A percentile compares a stretch with the other conserved stretches of the same genome.
These are phyloP conservation scores for Temnopleurus reevesii DNA, from an alignment of 53 echinoderm and acorn worm species.

Conservation along the genomic window DNA sequence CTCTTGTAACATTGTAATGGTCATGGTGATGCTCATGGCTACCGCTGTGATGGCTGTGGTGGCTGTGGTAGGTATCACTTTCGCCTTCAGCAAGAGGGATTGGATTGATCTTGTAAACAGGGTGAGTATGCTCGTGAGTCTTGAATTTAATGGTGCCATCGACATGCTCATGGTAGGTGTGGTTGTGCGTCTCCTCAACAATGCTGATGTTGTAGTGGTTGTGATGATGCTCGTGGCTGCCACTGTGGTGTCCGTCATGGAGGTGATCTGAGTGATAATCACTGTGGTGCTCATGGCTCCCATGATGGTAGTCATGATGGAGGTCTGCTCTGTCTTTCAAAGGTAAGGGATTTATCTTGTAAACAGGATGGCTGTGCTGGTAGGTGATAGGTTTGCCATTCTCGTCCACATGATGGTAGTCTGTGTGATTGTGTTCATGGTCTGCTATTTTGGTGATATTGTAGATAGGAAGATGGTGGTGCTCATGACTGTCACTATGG, in stretches of 20 bases:
- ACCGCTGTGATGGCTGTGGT: background rate
- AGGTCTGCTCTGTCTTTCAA: background rate
- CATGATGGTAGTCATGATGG: slow-evolving; percentile 12
- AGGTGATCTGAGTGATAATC: slow-evolving; percentile 33
- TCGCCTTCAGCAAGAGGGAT: background rate
- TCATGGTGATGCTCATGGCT: slow-evolving; percentile 24
- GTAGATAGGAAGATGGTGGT: slow-evolving; percentile 41
- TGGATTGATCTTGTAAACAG: slow-evolving; percentile 34
- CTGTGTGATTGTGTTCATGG: slow-evolving; percentile 31
- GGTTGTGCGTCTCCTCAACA: slow-evolving; percentile 39
- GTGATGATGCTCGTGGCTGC: slow-evolving; percentile 31
- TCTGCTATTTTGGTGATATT: slow-evolving; percentile 14
- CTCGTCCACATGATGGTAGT: slow-evolving; percentile 32
- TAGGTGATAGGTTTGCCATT: background rate
- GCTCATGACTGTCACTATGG: slow-evolving; percentile 38
- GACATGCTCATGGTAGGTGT: slow-evolving; percentile 34
- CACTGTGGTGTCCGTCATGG: slow-evolving; percentile 22
- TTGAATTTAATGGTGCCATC: background rate
- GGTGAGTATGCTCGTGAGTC: slow-evolving; percentile 23
- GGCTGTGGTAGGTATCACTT: background rate
- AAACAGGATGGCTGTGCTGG: slow-evolving; percentile 3
- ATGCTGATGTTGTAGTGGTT: background rate
- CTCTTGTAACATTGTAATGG: background rate
- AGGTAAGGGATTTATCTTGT: background rate
- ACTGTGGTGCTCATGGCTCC: slow-evolving; percentile 22